A percentile compares a stretch with the other conserved stretches of the same genome.
Evolutionary conservation across 1,140 invertebrate genomes (phyloP).

Genomic region (Panulirus ornatus): DNA sequence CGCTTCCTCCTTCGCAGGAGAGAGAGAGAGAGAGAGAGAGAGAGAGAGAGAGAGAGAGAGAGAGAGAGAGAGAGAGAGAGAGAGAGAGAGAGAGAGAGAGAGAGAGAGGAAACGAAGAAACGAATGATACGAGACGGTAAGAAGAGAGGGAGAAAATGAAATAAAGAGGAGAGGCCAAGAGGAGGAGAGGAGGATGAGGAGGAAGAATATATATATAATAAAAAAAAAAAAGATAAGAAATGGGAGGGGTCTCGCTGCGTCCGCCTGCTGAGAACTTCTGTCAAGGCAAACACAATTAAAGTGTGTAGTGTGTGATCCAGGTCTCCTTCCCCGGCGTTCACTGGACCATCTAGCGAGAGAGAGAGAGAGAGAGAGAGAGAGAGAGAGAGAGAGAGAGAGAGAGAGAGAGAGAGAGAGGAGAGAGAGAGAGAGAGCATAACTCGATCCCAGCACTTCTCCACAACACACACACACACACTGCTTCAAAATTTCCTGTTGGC

Average conservation of each 20-base stretch:
- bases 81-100: not conserved
- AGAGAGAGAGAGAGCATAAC: constrained; percentile 29
- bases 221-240: too few relatives aligned
- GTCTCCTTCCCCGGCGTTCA: too few relatives aligned
- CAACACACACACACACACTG: too few relatives aligned
- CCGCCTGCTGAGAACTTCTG: too few relatives aligned
- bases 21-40: constrained; percentile 1
- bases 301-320: too few relatives aligned
- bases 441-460: too few relatives aligned
- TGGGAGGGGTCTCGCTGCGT: too few relatives aligned
- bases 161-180: not conserved
- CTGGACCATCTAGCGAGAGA: too few relatives aligned
- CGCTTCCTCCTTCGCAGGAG: not conserved
- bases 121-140: constrained; percentile 9
- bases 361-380: too few relatives aligned
- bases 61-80: not conserved
- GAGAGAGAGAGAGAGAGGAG: constrained; percentile 11
- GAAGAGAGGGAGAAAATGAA: not conserved
- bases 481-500: too few relatives aligned
- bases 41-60: constrained; percentile 7
- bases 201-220: not conserved
- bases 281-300: too few relatives aligned
- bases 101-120: not conserved
- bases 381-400: constrained; percentile 9
- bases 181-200: not conserved